Evolutionary conservation across 2,113 vertebrate genomes (phyloP).

Genomic region (Pterophyllum scalare): DNA sequence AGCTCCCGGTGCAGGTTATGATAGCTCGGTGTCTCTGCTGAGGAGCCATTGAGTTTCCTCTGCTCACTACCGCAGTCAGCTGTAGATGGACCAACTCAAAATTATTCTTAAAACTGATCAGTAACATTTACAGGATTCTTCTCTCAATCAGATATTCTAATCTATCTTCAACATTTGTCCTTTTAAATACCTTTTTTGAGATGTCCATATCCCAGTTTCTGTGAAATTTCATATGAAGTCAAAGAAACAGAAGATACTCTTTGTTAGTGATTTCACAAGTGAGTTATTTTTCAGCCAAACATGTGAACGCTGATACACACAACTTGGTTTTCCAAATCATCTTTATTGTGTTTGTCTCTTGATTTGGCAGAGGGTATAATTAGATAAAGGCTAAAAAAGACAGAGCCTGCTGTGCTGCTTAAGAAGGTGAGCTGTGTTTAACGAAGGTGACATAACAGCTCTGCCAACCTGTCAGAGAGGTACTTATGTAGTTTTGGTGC

Average conservation of each 20-base stretch:
- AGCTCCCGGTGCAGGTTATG: slow-evolving; percentile 83
- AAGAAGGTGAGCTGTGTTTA: slow-evolving; percentile 51
- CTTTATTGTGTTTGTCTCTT: slow-evolving; percentile 9
- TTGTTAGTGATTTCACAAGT: background rate
- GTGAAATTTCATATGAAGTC: background rate
- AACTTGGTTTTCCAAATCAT: background rate
- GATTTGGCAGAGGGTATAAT: slow-evolving; percentile 36
- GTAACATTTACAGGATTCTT: background rate
- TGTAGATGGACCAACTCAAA: slow-evolving; percentile 9
- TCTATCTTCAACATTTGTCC: background rate
- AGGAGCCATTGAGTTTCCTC: slow-evolving; percentile 74
- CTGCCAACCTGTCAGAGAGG: slow-evolving; percentile 7
- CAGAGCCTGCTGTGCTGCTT: slow-evolving; percentile 33
- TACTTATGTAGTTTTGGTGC: background rate
- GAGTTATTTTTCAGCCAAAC: background rate
- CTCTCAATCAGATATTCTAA: background rate
- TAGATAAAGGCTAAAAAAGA: slow-evolving; percentile 53
- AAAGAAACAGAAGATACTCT: background rate
- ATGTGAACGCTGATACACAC: background rate
- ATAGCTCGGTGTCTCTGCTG: slow-evolving; percentile 70
- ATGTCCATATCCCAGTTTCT: slow-evolving; percentile 74
- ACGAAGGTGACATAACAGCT: slow-evolving; percentile 51
- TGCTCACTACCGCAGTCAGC: slow-evolving; percentile 49
- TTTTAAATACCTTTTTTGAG: slow-evolving; percentile 74
- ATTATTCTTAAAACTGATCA: background rate